These are phyloP conservation scores for Synodontis membranacea DNA, from an alignment of 2,113 vertebrate genomes.

Conservation along the genomic window DNA sequence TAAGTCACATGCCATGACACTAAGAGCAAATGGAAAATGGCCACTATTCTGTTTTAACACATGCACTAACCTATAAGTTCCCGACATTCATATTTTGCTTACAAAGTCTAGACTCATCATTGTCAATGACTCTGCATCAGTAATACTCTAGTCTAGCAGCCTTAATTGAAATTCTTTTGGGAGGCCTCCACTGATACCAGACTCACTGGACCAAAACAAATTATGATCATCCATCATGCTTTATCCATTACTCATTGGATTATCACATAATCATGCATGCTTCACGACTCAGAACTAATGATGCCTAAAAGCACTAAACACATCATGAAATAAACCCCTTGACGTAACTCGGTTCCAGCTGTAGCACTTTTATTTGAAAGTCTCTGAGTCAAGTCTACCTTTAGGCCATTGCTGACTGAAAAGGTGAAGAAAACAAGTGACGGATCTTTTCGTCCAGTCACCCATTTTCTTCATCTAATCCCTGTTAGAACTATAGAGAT, in stretches of 20 bases:
- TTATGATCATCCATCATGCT: conserved; percentile 30
- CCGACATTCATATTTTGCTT: not conserved
- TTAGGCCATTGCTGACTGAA: not conserved
- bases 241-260: conserved; percentile 37
- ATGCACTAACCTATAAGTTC: not conserved
- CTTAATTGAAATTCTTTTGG: conserved; percentile 36
- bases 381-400: not conserved
- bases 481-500: not conserved
- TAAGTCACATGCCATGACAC: too few relatives aligned
- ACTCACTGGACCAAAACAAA: conserved; percentile 35
- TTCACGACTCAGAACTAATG: conserved; percentile 19
- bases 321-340: not conserved
- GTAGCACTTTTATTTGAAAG: not conserved
- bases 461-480: not conserved
- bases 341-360: not conserved
- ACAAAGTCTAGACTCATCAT: not conserved
- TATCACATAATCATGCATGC: conserved; percentile 30
- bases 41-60: not conserved
- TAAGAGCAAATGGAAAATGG: too few relatives aligned
- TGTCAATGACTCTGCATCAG: conserved; percentile 9
- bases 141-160: conserved; percentile 26
- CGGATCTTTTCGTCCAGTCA: not conserved
- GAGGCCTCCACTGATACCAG: conserved; percentile 7
- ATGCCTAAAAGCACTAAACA: conserved; percentile 9
- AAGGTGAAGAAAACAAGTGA: not conserved